Percentiles rank a stretch among this genome's conserved stretches.
Evolutionary conservation across 2,888 invertebrate species (phyloP).

Genomic region (Vandiemenella viatica): DNA sequence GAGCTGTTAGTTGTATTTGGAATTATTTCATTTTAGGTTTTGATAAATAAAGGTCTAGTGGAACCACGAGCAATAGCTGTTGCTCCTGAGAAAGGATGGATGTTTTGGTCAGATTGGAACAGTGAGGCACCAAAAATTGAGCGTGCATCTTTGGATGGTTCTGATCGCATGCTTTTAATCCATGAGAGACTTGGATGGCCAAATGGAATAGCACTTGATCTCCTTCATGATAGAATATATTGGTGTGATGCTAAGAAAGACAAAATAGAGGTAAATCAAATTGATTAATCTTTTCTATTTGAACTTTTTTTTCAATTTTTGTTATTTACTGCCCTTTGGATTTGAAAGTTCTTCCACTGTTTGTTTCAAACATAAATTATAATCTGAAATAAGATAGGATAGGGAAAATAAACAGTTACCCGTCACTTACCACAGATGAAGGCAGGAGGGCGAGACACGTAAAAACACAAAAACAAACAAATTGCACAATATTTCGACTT

Average conservation of each 20-base stretch:
- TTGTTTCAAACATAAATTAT: too few relatives aligned
- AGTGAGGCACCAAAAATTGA: constrained; percentile 76
- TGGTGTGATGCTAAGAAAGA: constrained; percentile 87
- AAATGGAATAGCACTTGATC: constrained; percentile 61
- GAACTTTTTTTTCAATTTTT: too few relatives aligned
- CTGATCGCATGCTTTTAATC: constrained; percentile 50
- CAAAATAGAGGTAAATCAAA: constrained; percentile 57
- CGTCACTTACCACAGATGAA: too few relatives aligned
- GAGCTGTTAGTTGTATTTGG: not conserved
- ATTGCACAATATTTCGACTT: too few relatives aligned
- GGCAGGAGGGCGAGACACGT: too few relatives aligned
- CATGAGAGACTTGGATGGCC: constrained; percentile 70
- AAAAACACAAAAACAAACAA: too few relatives aligned
- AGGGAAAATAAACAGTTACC: too few relatives aligned
- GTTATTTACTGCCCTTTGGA: too few relatives aligned
- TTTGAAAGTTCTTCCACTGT: too few relatives aligned
- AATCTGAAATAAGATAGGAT: too few relatives aligned
- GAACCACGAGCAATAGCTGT: constrained; percentile 85
- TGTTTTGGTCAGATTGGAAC: constrained; percentile 93
- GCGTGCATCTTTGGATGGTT: constrained; percentile 69
- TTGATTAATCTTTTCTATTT: not conserved
- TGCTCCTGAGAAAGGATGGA: constrained; percentile 71
- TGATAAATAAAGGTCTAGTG: constrained; percentile 69
- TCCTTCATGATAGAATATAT: constrained; percentile 49
- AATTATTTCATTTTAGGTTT: constrained; percentile 33